Percentiles rank a stretch among this genome's conserved stretches.
Conservation (phyloP, 2,113 vertebrate genomes). For the Zapus hudsonius region DNA sequence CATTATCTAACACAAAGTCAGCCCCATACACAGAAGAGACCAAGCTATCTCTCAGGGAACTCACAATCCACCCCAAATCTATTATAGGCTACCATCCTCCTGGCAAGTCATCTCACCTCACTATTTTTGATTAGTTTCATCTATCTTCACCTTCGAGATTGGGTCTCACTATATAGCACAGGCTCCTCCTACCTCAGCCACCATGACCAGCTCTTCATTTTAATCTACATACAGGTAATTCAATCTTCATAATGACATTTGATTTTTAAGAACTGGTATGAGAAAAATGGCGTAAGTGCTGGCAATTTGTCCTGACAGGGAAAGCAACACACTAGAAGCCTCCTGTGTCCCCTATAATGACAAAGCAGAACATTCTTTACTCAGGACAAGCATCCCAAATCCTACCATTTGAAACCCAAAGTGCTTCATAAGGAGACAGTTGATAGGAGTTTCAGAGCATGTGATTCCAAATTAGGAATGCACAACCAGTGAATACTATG, state of each 20-base stretch:
- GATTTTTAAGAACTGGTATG: conserved; percentile 2
- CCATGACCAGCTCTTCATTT: not conserved
- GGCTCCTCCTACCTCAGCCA: too few species aligned
- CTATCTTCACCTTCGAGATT: too few species aligned
- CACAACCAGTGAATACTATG: not conserved
- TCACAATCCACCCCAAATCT: conserved; percentile 11
- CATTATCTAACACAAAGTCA: not conserved
- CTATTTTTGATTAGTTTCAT: not conserved
- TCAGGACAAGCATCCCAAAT: not conserved
- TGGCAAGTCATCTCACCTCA: not conserved
- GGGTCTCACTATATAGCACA: too few species aligned
- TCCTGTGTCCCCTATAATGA: not conserved
- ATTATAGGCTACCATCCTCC: not conserved
- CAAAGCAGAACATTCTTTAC: not conserved
- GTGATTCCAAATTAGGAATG: not conserved
- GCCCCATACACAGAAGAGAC: not conserved
- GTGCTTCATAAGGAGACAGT: not conserved
- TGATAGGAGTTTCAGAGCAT: not conserved
- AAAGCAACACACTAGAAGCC: conserved; percentile 47
- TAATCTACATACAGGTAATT: conserved; percentile 25
- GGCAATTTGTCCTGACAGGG: not conserved
- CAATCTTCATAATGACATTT: conserved; percentile 11
- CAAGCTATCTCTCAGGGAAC: not conserved
- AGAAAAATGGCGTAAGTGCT: conserved; percentile 43
- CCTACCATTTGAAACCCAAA: too few species aligned